These are phyloP conservation scores for Trogon surrucura DNA, from an alignment of 2,113 vertebrate genomes.

Conservation along the genomic window DNA sequence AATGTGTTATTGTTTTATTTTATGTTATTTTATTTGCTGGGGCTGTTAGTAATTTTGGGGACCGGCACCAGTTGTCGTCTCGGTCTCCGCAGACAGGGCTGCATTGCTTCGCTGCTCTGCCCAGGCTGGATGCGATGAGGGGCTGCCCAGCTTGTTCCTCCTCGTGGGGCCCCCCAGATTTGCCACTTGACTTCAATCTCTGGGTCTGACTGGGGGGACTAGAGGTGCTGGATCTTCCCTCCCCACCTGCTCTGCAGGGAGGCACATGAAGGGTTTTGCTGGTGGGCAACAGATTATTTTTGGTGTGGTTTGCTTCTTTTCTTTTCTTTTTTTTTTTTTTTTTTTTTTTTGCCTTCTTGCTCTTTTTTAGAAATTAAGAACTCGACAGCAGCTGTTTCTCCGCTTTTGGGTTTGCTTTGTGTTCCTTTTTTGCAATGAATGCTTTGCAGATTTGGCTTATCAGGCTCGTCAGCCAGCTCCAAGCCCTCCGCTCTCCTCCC, in stretches of 20 bases:
- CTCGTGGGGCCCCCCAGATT: fast-evolving
- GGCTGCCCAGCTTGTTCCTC: neutral
- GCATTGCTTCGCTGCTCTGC: neutral
- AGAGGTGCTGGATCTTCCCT: neutral
- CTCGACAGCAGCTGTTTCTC: constrained; percentile 36
- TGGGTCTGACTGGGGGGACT: fast-evolving
- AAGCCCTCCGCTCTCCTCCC: constrained; percentile 24
- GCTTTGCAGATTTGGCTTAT: constrained; percentile 60
- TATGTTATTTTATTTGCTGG: neutral
- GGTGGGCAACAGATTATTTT: neutral
- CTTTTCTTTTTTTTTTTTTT: too few species aligned
- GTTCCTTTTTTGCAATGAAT: neutral
- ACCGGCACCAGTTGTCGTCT: neutral
- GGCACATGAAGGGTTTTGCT: neutral
- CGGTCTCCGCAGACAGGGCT: neutral
- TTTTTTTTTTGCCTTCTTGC: neutral
- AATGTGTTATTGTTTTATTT: too few species aligned
- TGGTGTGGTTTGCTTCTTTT: neutral
- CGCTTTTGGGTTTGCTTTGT: constrained; percentile 39
- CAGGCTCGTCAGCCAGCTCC: constrained; percentile 42
- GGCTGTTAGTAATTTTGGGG: too few species aligned
- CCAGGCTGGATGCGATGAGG: neutral
- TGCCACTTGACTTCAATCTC: fast-evolving
- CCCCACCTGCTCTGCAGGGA: fast-evolving
- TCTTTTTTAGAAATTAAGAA: constrained; percentile 3